Evolutionary conservation across 2,797 vertebrate species (phyloP), one percentile per base, ranked within the genome.

Genomic region (Chrosomus eos): DNA sequence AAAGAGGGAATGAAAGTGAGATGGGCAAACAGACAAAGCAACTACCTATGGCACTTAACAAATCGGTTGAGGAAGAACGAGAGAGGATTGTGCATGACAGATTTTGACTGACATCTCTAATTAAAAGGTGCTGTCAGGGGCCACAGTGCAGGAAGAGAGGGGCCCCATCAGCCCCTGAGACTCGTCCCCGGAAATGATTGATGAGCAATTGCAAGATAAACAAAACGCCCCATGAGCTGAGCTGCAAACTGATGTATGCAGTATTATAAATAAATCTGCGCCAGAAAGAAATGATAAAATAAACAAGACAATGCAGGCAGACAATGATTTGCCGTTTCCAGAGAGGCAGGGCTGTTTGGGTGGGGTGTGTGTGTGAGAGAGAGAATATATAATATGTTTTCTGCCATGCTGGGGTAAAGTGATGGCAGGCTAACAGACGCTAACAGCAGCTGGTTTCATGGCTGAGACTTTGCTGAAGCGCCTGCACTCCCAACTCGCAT

Each of bases 201-300:
- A 95, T 96, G 95, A 95, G 93, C 93, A 92, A 95, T 94, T 90
- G 92, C 85, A 92, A 94, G 94, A 94, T 93, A 95, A 94, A 95
- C 94, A 94, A 87, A 90, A 87, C 90, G 89, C 93, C 93, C 93
- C 83, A 86, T 90, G 93, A 94, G 92, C 92, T 88, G 88, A 87
- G 68, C 87, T 88, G 92, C 89, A 93, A 93, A 94, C 94, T 94
- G 93, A 94, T 93, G 94, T 92, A 93, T 93, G 91, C 90, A 88
- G 85, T 78, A 80, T 91, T 93, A 94, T 93, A 93, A 94, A 94
- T 93, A 94, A 93, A 93, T 90, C 86, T 75, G 86, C 87, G 87
- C 85, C 64, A 77, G 77, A 81, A 82, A 77, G 87, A 89, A 79
- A 83, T 79, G 72, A 81, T 86, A 84, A 80, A 86, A 90, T 86